phyloP scores from a whole-genome alignment of 2,888 invertebrate genomes.

The Tridacna crocea region DNA sequence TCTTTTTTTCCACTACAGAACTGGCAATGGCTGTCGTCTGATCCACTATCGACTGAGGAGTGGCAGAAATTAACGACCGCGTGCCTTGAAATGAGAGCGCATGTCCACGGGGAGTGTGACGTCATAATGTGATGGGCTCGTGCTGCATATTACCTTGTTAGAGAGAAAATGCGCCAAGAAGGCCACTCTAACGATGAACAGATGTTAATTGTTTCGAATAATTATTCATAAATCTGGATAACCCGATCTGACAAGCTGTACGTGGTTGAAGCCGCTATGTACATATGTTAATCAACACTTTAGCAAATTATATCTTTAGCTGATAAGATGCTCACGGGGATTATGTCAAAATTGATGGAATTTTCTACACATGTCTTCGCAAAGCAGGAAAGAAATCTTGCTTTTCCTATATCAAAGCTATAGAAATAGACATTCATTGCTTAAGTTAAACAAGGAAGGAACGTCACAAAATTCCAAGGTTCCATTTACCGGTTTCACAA shows the following conservation, averaged over 20 bases:
- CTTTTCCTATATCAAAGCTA: too few relatives aligned
- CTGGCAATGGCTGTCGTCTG: slow-evolving; percentile 10
- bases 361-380: too few relatives aligned
- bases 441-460: too few relatives aligned
- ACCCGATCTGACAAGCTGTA: not conserved
- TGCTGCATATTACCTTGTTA: slow-evolving; percentile 50
- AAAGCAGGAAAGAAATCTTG: too few relatives aligned
- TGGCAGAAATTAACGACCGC: slow-evolving; percentile 10
- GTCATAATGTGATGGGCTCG: slow-evolving; percentile 14
- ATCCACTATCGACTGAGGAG: slow-evolving; percentile 20
- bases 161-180: slow-evolving; percentile 25
- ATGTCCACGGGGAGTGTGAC: slow-evolving; percentile 25
- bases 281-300: slow-evolving; percentile 23
- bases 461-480: too few relatives aligned
- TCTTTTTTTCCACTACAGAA: not conserved
- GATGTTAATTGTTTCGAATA: slow-evolving; percentile 9
- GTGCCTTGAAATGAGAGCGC: slow-evolving; percentile 22
- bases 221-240: slow-evolving; percentile 21
- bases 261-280: not conserved
- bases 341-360: too few relatives aligned
- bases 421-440: too few relatives aligned
- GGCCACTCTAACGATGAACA: not conserved
- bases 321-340: too few relatives aligned
- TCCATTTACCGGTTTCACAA: too few relatives aligned
- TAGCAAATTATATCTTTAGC: not conserved